Conservation (phyloP, 2,888 invertebrate species). For the Mantis religiosa region DNA sequence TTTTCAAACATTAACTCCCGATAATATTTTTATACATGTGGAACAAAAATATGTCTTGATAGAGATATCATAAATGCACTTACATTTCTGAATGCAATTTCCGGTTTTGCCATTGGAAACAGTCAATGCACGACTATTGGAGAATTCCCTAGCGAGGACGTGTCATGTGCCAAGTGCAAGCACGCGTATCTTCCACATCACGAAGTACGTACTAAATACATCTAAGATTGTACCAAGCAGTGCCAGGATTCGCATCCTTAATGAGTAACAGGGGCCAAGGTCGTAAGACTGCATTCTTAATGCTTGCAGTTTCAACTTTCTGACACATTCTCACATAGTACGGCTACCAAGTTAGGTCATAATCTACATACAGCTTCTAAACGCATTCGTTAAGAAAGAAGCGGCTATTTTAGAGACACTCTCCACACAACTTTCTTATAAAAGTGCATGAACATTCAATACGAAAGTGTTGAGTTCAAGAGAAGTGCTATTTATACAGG, state of each 20-base stretch:
- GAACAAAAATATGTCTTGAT: too few species aligned
- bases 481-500: too few species aligned
- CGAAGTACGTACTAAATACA: background rate
- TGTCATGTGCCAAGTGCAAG: background rate
- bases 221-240: background rate
- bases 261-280: background rate
- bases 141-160: background rate
- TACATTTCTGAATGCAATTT: background rate
- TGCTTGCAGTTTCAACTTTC: background rate
- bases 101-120: background rate
- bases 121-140: background rate
- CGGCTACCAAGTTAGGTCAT: too few species aligned
- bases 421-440: too few species aligned
- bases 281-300: background rate
- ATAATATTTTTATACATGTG: too few species aligned
- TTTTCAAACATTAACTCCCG: too few species aligned
- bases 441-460: too few species aligned
- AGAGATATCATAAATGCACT: too few species aligned
- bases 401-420: too few species aligned
- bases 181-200: background rate
- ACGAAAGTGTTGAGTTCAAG: too few species aligned
- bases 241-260: background rate
- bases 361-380: too few species aligned
- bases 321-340: background rate
- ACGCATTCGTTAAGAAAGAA: too few species aligned